A percentile compares a stretch with the other conserved stretches of the same genome.
These are phyloP conservation scores for Drosophila pectinifera DNA, from an alignment of 1,140 invertebrate species.

Conservation along the genomic window DNA sequence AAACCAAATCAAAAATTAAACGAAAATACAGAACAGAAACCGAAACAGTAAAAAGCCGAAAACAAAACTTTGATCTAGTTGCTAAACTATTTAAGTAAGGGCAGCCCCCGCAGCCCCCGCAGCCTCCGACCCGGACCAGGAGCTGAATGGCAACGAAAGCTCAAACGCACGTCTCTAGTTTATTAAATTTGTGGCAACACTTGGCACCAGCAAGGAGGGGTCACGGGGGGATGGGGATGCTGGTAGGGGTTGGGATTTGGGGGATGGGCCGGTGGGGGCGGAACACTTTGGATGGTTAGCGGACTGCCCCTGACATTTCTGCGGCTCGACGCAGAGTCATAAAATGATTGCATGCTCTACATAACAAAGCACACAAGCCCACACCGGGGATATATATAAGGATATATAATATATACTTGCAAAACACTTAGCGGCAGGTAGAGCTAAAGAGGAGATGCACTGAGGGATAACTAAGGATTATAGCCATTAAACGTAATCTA, in stretches of 20 bases:
- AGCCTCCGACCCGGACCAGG: slow-evolving; percentile 21
- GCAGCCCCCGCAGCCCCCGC: slow-evolving; percentile 28
- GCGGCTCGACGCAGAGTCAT: slow-evolving; percentile 67
- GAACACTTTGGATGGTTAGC: slow-evolving; percentile 48
- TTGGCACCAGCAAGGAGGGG: slow-evolving; percentile 55
- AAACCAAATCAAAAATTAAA: slow-evolving; percentile 73
- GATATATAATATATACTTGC: slow-evolving; percentile 36
- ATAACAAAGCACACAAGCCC: slow-evolving; percentile 55
- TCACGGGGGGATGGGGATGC: background rate
- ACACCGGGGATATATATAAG: slow-evolving; percentile 21
- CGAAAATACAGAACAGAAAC: slow-evolving; percentile 47
- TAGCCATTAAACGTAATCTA: background rate
- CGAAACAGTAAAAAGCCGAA: slow-evolving; percentile 55
- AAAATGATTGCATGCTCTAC: slow-evolving; percentile 80
- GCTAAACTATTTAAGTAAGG: slow-evolving; percentile 71
- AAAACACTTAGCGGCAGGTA: slow-evolving; percentile 82
- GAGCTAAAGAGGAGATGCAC: slow-evolving; percentile 50
- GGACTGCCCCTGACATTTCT: slow-evolving; percentile 76
- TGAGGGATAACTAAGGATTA: background rate
- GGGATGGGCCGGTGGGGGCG: slow-evolving; percentile 7
- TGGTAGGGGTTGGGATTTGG: background rate
- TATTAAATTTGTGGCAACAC: slow-evolving; percentile 81
- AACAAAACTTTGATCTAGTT: slow-evolving; percentile 76
- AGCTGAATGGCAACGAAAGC: slow-evolving; percentile 56
- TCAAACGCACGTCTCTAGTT: slow-evolving; percentile 79